Evolutionary conservation across 2,113 vertebrate species (phyloP).

Genomic region (Entelurus aequoreus): DNA sequence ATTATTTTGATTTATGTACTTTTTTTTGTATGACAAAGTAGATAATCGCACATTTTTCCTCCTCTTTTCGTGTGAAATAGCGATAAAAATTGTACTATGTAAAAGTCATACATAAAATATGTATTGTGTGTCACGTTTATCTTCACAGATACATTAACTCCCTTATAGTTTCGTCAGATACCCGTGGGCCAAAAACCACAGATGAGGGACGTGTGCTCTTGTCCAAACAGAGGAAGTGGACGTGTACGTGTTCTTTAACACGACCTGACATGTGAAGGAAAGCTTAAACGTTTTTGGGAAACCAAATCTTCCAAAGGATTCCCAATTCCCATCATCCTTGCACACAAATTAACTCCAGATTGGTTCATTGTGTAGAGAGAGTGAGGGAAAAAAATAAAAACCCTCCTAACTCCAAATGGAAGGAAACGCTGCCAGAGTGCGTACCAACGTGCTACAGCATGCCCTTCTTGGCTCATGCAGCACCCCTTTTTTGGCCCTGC

Average conservation of each 20-base stretch:
- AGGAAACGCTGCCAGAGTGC: too few species aligned
- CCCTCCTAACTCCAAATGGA: too few species aligned
- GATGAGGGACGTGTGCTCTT: background rate
- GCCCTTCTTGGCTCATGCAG: background rate
- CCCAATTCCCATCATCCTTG: background rate
- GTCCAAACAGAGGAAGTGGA: background rate
- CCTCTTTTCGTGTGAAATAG: too few species aligned
- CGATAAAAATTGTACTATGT: too few species aligned
- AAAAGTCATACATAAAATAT: background rate
- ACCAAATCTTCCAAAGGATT: background rate
- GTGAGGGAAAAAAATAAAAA: background rate
- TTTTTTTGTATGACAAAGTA: too few species aligned
- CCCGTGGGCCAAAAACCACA: background rate
- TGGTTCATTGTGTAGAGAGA: background rate
- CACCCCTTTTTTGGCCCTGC: background rate
- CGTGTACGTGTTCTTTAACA: background rate
- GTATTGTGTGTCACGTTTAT: background rate
- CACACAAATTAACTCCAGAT: too few species aligned
- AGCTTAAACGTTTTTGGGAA: background rate
- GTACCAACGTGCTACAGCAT: background rate
- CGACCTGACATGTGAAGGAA: background rate
- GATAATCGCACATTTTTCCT: too few species aligned
- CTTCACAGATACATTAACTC: slow-evolving; percentile 1
- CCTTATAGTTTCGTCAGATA: background rate
- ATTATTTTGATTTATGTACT: too few species aligned